Base-by-base conservation (phyloP, 2,888 invertebrate genomes). In the Archips crataeganus region DNA sequence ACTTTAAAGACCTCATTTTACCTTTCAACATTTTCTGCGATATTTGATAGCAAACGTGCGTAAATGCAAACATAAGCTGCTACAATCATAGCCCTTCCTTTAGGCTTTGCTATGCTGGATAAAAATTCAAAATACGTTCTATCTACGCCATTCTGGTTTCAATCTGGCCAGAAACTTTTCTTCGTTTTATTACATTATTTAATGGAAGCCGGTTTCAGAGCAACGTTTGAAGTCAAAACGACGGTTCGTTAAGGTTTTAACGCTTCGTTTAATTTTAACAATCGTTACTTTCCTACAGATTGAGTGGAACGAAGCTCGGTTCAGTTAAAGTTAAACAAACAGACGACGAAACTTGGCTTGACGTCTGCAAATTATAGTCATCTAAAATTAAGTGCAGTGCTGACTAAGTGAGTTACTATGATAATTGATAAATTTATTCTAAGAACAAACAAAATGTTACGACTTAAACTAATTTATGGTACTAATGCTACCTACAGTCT, bases 181-280 rank as follows among this genome's bases (percentile, higher is more conserved):
- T 0, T 32, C 10, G 3, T 57, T 57, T 57, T 57, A 54, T 23
- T 36, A 36, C 9, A 1, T 11, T 32, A 57, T 57, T 57, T 23
- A 32, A 57, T 32, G 32, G 32, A 32, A 57, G 32, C 32, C 32
- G 11, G 11, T 54, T 54, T 54, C 11, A 10, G 23, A 57, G 10
- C 57, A 57, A 32, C 57, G 57, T 57, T 57, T 57, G 32, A 57
- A 57, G 57, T 32, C 10, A 23, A 11, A 32, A 10, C 57, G 32
- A 57, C 1, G 57, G 57, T 57, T 57, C 32, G 57, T 57, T 57
- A 57, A 32, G 57, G 57, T 57, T 32, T 23, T 57, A 32, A 11
- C 57, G 57, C 32, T 57, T 57, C 57, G 32, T 57, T 57, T 57
- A 10, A 32, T 32, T 57, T 57, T 57, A 57, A 32, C 32, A 23